These are phyloP conservation scores for Trissoscelio sp. DNA, from an alignment of 2,888 invertebrate species.

Conservation along the genomic window DNA sequence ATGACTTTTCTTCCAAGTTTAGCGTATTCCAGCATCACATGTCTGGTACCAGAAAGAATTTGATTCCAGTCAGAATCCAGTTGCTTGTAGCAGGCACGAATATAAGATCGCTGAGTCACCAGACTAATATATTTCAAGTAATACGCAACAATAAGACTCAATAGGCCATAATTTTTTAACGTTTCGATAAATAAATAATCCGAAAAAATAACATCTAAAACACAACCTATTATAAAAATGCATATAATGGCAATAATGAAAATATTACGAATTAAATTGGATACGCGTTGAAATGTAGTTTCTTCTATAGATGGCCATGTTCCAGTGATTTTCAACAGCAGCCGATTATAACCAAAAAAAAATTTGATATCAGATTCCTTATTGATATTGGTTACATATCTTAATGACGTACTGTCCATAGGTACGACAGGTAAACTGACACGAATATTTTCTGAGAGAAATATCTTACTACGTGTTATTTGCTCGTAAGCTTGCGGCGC, in stretches of 20 bases:
- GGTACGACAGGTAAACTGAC: background rate
- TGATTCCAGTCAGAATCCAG: background rate
- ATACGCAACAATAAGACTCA: background rate
- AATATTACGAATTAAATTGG: background rate
- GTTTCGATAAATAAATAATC: background rate
- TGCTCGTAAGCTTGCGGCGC: background rate
- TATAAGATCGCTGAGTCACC: background rate
- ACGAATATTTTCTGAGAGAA: background rate
- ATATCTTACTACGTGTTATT: no score
- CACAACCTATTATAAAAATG: background rate
- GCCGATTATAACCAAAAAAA: background rate
- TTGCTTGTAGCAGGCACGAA: background rate
- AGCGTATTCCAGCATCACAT: conserved; percentile 6
- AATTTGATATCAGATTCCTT: background rate
- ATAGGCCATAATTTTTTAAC: background rate
- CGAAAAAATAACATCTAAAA: no score
- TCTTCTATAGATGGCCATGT: background rate
- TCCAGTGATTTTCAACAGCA: background rate
- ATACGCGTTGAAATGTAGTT: background rate
- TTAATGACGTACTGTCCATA: conserved; percentile 9
- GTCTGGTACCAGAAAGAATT: background rate
- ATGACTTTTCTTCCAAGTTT: background rate
- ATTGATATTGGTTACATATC: background rate
- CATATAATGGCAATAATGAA: background rate
- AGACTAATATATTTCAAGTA: background rate